Conservation (phyloP, 2,113 vertebrate genomes). For the Cephalophus harveyi region DNA sequence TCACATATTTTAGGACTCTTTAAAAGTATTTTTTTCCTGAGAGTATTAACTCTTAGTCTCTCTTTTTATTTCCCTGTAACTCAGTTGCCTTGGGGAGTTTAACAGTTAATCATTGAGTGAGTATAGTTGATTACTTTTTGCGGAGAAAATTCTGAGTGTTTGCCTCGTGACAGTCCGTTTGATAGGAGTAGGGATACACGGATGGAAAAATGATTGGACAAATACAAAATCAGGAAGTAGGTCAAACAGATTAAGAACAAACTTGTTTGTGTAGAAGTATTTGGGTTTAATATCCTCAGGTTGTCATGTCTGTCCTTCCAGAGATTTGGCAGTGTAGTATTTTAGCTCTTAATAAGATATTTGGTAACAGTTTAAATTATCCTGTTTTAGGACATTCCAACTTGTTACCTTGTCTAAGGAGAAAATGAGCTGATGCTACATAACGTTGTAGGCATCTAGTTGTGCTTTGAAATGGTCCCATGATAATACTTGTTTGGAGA, state of each 20-base stretch:
- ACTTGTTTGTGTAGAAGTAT: background rate
- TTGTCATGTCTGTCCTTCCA: background rate
- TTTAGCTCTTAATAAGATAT: background rate
- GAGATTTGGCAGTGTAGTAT: background rate
- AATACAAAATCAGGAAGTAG: background rate
- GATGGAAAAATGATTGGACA: background rate
- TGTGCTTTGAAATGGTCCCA: background rate
- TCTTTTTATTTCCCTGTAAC: background rate
- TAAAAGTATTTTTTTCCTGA: background rate
- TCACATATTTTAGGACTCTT: background rate
- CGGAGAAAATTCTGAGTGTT: background rate
- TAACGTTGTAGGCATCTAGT: background rate
- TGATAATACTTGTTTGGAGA: background rate
- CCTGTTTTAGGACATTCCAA: background rate
- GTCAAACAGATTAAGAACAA: background rate
- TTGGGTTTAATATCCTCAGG: background rate
- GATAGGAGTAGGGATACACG: background rate
- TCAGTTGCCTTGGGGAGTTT: background rate
- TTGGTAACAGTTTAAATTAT: conserved; percentile 40
- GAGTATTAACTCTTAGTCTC: background rate
- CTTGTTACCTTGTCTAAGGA: conserved; percentile 38
- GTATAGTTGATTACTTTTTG: background rate
- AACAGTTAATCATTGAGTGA: background rate
- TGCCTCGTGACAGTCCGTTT: background rate
- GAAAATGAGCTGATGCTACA: background rate